These are phyloP conservation scores for Thaleichthys pacificus DNA, from an alignment of 2,797 vertebrate species.

Conservation along the genomic window DNA sequence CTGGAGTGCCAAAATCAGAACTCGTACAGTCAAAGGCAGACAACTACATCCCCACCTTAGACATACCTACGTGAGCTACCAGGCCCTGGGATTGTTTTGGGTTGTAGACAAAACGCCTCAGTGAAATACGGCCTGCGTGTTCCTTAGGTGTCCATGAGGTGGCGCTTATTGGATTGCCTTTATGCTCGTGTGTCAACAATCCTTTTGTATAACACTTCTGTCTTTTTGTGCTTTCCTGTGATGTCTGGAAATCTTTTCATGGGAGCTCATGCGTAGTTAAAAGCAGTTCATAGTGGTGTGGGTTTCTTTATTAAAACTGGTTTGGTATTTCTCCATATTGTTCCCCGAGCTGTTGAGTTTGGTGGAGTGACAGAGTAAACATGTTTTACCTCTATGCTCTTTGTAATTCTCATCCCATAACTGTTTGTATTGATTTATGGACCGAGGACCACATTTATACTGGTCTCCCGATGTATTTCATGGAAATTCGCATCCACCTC, in stretches of 20 bases:
- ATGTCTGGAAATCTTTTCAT: slow-evolving; percentile 36
- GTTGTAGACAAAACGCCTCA: not conserved
- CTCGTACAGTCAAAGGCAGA: slow-evolving; percentile 19
- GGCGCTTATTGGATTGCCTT: slow-evolving; percentile 35
- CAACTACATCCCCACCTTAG: not conserved
- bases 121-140: slow-evolving; percentile 1
- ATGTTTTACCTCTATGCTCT: not conserved
- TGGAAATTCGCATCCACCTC: no score
- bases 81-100: slow-evolving; percentile 15
- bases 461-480: not conserved
- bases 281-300: not conserved
- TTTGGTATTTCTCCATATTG: slow-evolving; percentile 11
- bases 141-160: slow-evolving; percentile 28
- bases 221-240: slow-evolving; percentile 37
- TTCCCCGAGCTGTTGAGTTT: slow-evolving; percentile 5
- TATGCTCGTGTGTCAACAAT: slow-evolving; percentile 22
- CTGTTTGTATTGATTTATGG: not conserved
- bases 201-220: slow-evolving; percentile 10
- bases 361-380: not conserved
- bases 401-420: not conserved
- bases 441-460: not conserved
- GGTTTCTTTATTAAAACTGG: not conserved
- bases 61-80: not conserved
- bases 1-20: slow-evolving; percentile 55
- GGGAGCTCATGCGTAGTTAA: slow-evolving; percentile 11